Evolutionary conservation across 2,888 invertebrate genomes (phyloP).

Genomic region (Druceiella hillmani): DNA sequence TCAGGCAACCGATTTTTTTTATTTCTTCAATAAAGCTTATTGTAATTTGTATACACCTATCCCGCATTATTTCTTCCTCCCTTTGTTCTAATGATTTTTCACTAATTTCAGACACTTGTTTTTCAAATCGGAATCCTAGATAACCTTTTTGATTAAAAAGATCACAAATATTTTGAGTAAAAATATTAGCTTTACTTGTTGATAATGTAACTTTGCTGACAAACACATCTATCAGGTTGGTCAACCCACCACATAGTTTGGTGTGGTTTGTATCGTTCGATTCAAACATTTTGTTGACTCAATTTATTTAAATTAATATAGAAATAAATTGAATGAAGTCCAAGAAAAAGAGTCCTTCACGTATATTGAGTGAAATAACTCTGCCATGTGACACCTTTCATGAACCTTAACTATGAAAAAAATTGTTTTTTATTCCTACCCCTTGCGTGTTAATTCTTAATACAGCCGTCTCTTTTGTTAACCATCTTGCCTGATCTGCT

Average conservation of each 20-base stretch:
- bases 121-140: too few relatives aligned
- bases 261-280: constrained; percentile 16
- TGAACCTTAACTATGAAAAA: too few relatives aligned
- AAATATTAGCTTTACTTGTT: constrained; percentile 16
- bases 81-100: constrained; percentile 11
- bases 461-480: too few relatives aligned
- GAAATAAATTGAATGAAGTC: too few relatives aligned
- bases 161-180: constrained; percentile 13
- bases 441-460: too few relatives aligned
- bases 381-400: too few relatives aligned
- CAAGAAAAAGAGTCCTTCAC: too few relatives aligned
- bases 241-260: constrained; percentile 13
- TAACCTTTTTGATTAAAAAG: constrained; percentile 13
- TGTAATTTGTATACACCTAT: constrained; percentile 10
- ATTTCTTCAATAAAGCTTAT: constrained; percentile 11
- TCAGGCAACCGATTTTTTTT: constrained; percentile 13
- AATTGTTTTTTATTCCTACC: too few relatives aligned
- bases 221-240: constrained; percentile 14
- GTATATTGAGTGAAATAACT: too few relatives aligned
- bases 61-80: constrained; percentile 14
- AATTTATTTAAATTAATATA: too few relatives aligned
- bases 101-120: constrained; percentile 8
- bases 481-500: too few relatives aligned
- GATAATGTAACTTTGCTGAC: constrained; percentile 15
- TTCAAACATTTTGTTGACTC: constrained; percentile 15